These are phyloP conservation scores for Bicyclus anynana DNA, from an alignment of 1,140 invertebrate genomes.

Conservation along the genomic window DNA sequence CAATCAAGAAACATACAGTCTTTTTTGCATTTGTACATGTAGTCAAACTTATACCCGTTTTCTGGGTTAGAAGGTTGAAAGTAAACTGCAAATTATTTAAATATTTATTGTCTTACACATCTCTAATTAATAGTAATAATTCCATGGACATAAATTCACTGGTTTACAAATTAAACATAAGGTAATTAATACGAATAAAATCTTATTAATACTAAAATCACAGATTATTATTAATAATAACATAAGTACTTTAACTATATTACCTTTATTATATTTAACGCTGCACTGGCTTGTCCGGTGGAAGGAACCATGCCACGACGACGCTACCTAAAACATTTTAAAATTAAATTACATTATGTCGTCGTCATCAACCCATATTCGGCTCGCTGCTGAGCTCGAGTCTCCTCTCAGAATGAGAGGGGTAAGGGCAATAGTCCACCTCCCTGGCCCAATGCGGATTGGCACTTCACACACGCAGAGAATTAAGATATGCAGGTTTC, in stretches of 20 bases:
- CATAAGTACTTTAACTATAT: neutral
- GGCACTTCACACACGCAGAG: too few relatives aligned
- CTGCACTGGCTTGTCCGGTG: constrained; percentile 35
- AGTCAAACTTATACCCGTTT: too few relatives aligned
- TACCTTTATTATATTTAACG: neutral
- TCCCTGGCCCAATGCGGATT: too few relatives aligned
- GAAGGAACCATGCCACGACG: constrained; percentile 53
- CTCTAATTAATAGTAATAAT: neutral
- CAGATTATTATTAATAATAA: constrained; percentile 14
- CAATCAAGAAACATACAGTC: too few relatives aligned
- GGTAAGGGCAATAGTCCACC: too few relatives aligned
- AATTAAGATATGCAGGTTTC: too few relatives aligned
- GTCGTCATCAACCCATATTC: neutral
- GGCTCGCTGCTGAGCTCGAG: too few relatives aligned
- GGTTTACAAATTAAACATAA: neutral
- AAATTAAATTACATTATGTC: constrained; percentile 4
- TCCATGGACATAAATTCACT: neutral
- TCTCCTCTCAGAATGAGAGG: too few relatives aligned
- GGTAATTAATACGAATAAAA: neutral
- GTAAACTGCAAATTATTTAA: too few relatives aligned
- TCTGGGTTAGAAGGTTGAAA: too few relatives aligned
- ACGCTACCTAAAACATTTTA: constrained; percentile 51
- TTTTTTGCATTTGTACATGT: too few relatives aligned
- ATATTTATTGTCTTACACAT: too few relatives aligned
- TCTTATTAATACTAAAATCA: constrained; percentile 14